Evolutionary conservation across 2,113 vertebrate species (phyloP), one percentile per base, ranked within the genome.

Genomic region (Chaetorhynchus papuensis): DNA sequence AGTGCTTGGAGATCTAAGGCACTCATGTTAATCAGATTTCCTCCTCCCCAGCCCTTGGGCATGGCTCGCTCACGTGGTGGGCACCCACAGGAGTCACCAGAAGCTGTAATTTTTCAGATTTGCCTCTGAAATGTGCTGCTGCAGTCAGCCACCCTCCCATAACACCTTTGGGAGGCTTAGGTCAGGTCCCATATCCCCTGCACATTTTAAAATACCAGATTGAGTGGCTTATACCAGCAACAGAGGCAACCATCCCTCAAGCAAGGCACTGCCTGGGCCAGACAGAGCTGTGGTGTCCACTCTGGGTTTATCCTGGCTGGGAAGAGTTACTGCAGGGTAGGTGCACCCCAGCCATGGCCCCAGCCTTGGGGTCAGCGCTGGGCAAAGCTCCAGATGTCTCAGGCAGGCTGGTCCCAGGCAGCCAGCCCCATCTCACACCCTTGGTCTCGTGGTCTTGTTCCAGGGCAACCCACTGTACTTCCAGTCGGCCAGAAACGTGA

Each of bases 401-500:
- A 22, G 2, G 45, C 28, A 44, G 37, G 20, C 33, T 44, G 47
- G 5, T 41, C 44, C 49, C 2, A 5, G 49, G 61, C 52, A 79
- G 80, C 57, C n/a, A 1, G 37, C 56, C 65, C 66, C 24, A 4
- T 80, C 94, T 98, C 81, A 98, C 13, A 1, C 23, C 35, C 86
- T 71, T 86, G 90, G 31, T 98, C 61, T 96, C 19, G 0, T 96
- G 85, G 47, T 97, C 82, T 98, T 72, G 1, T 98, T 98, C 14
- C 97, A 99, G 99, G 99, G 99, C 94, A 99, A 98, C 64, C 98
- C 99, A 8, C 97, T 99, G 83, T 99, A 99, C 98, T 98, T 99
- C 98, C 99, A 99, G 97, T 99, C 99, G 31, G 99, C 99, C 97
- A 98, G 98, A 97, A 99, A 99, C 47, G 98, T 99, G 85, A 99